Conservation (phyloP, 2,113 vertebrate species). For the Dinomys branickii region DNA sequence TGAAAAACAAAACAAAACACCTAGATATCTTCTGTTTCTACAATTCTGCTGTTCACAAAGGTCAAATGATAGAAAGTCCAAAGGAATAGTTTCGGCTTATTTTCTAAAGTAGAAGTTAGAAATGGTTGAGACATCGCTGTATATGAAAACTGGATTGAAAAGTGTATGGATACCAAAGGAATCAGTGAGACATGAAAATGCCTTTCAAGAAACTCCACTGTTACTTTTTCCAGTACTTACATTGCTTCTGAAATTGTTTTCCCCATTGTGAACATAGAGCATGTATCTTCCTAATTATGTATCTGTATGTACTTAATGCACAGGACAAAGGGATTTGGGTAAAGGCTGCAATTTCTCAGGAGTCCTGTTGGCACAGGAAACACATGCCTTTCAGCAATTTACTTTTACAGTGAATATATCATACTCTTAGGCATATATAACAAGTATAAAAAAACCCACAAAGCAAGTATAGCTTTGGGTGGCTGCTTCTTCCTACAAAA, state of each 20-base stretch:
- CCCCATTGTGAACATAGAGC: neutral
- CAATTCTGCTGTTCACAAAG: neutral
- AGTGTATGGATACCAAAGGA: neutral
- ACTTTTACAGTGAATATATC: slow-evolving; percentile 40
- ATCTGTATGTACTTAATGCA: neutral
- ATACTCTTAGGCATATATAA: slow-evolving; percentile 1
- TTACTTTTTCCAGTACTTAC: neutral
- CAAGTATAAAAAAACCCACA: too few relatives aligned
- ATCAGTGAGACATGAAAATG: neutral
- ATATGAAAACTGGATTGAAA: slow-evolving; percentile 23
- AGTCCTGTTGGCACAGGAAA: neutral
- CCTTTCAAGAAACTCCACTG: neutral
- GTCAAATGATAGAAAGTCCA: slow-evolving; percentile 41
- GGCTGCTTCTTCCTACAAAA: neutral
- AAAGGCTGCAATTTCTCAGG: slow-evolving; percentile 38
- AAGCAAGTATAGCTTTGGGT: neutral
- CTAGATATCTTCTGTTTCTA: neutral
- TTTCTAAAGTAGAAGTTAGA: slow-evolving; percentile 27
- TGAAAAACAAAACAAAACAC: neutral
- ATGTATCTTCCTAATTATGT: neutral
- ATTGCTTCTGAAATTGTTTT: neutral
- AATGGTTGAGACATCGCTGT: slow-evolving; percentile 66
- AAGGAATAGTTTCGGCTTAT: slow-evolving; percentile 55
- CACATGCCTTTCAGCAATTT: slow-evolving; percentile 10
- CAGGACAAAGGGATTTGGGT: neutral